Evolutionary conservation across 1,140 invertebrate species (phyloP).

Genomic region (Chironomus tepperi): DNA sequence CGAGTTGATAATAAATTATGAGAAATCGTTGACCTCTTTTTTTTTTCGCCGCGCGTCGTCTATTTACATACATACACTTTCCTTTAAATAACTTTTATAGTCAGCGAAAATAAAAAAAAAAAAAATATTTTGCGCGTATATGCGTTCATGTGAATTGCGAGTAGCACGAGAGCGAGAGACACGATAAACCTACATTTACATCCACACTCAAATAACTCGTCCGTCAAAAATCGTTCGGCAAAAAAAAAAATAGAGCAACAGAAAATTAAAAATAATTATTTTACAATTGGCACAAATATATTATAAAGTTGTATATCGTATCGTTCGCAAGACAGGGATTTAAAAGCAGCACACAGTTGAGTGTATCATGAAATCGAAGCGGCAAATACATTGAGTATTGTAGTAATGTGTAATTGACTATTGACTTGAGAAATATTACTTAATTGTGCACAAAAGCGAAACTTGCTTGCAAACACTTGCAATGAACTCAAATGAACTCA

Average conservation of each 20-base stretch:
- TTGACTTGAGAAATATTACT: conserved; percentile 18
- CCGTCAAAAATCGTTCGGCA: neutral
- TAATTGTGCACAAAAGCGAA: conserved; percentile 21
- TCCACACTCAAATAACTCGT: neutral
- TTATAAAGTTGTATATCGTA: neutral
- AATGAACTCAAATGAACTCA: conserved; percentile 21
- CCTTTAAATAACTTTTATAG: conserved; percentile 19
- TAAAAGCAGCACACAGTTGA: neutral
- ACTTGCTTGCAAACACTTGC: conserved; percentile 16
- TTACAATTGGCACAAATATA: conserved; percentile 20
- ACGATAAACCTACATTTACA: conserved; percentile 22
- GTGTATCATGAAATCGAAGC: neutral
- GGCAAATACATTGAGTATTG: neutral
- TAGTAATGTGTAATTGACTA: conserved; percentile 1
- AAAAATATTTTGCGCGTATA: neutral
- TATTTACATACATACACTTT: conserved; percentile 24
- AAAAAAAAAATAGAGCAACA: conserved; percentile 19
- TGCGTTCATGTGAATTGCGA: conserved; percentile 12
- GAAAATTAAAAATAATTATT: conserved; percentile 23
- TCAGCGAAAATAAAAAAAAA: neutral
- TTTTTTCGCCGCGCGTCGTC: conserved; percentile 11
- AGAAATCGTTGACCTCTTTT: conserved; percentile 23
- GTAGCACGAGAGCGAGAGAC: conserved; percentile 9
- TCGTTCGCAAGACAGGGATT: conserved; percentile 11
- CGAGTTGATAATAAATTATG: conserved; percentile 17